Evolutionary conservation across 92 coral and sea anemone species (phyloP).

Genomic region (Actinostola sp.): DNA sequence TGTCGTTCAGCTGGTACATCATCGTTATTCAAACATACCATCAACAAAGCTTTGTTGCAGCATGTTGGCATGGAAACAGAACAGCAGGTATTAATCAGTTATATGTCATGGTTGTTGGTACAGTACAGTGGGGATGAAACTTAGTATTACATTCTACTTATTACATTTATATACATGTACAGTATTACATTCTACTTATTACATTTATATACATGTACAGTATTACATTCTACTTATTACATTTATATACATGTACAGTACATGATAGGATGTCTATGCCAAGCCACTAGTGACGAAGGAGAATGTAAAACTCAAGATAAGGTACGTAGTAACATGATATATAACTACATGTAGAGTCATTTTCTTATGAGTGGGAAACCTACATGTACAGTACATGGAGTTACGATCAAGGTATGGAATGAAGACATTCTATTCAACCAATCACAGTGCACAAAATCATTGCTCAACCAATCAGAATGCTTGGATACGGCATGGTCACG

Average conservation of each 20-base stretch:
- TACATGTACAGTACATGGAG: too few relatives aligned
- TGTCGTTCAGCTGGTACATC: conserved; percentile 20
- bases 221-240: neutral
- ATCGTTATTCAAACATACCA: conserved; percentile 41
- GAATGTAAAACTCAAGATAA: conserved; percentile 20
- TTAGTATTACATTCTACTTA: neutral
- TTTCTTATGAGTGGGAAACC: too few relatives aligned
- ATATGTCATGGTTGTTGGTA: neutral
- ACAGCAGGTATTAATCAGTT: conserved; percentile 59
- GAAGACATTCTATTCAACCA: too few relatives aligned
- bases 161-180: neutral
- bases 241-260: conserved; percentile 34
- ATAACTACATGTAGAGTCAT: neutral
- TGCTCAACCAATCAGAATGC: too few relatives aligned
- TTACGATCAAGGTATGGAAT: too few relatives aligned
- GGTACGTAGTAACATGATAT: neutral
- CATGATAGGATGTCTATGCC: conserved; percentile 63
- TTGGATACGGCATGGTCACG: too few relatives aligned
- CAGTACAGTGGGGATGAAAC: too few relatives aligned
- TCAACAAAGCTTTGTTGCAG: conserved; percentile 48
- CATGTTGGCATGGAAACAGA: conserved; percentile 50
- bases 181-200: conserved; percentile 30
- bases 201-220: neutral
- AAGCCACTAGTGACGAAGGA: conserved; percentile 44
- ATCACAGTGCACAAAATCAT: too few relatives aligned